Conservation (phyloP, 2,113 vertebrate species). For the Orcinus orca region DNA sequence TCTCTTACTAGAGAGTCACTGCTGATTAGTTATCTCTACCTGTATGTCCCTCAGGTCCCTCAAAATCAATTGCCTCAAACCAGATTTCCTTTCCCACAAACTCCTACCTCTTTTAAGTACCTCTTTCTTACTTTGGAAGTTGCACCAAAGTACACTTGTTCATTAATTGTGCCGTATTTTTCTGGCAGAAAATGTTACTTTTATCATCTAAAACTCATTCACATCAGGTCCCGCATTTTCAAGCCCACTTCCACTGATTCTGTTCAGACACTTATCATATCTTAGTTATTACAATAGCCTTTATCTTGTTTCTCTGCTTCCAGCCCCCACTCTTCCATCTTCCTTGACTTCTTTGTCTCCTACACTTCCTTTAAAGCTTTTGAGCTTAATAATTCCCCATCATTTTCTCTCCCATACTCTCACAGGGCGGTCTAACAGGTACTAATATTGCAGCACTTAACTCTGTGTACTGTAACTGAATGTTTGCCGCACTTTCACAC, state of each 20-base stretch:
- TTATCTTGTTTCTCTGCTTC: neutral
- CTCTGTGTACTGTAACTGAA: fast-evolving
- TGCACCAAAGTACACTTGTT: neutral
- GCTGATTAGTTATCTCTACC: too few relatives aligned
- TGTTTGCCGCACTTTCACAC: too few relatives aligned
- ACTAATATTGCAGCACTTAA: too few relatives aligned
- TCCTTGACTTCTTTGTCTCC: neutral
- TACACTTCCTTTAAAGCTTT: neutral
- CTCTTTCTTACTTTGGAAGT: neutral
- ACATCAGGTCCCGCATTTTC: neutral
- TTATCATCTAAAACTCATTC: neutral
- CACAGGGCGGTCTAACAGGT: too few relatives aligned
- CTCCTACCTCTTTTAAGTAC: neutral
- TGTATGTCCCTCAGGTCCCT: neutral
- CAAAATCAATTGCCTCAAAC: neutral
- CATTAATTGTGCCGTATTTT: neutral
- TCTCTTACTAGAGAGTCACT: neutral
- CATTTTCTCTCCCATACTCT: fast-evolving
- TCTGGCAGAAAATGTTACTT: neutral
- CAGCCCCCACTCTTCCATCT: fast-evolving
- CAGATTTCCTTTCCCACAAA: neutral
- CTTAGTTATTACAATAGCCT: neutral
- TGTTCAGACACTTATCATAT: neutral
- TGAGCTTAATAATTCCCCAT: fast-evolving
- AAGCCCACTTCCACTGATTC: neutral